phyloP scores from a whole-genome alignment of 2,888 invertebrate genomes.

The Caenorhabditis doughertyi region DNA sequence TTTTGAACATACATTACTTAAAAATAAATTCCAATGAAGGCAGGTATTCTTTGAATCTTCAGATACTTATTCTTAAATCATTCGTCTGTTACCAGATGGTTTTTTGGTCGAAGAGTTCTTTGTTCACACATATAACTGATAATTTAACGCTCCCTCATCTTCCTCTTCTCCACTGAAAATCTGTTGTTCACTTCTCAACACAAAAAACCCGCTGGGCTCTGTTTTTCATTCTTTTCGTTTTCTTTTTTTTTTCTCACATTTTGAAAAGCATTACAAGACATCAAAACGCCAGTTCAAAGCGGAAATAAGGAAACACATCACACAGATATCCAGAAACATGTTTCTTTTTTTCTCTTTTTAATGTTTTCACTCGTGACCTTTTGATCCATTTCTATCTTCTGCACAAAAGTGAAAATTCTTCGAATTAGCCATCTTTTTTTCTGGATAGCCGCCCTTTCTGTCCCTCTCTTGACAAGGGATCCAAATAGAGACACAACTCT shows the following conservation, averaged over 20 bases:
- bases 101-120: no score
- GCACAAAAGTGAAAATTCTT: constrained; percentile 3
- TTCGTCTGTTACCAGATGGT: no score
- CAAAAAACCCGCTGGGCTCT: constrained; percentile 1
- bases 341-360: background rate
- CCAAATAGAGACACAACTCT: constrained; percentile 24
- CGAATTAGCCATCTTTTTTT: constrained; percentile 35
- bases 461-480: constrained; percentile 16
- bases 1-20: no score
- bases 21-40: no score
- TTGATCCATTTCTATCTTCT: constrained; percentile 24
- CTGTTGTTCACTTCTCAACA: background rate
- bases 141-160: no score
- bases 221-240: background rate
- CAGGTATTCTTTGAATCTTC: no score
- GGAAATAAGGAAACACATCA: constrained; percentile 32
- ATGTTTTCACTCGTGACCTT: constrained; percentile 15
- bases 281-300: constrained; percentile 36
- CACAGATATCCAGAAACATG: constrained; percentile 3
- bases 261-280: constrained; percentile 27
- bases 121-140: no score
- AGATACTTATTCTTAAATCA: no score
- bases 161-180: background rate
- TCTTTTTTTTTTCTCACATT: constrained; percentile 9
- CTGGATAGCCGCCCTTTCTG: background rate